Evolutionary conservation across 2,797 vertebrate genomes (phyloP).

Genomic region (Labeo calbasu): DNA sequence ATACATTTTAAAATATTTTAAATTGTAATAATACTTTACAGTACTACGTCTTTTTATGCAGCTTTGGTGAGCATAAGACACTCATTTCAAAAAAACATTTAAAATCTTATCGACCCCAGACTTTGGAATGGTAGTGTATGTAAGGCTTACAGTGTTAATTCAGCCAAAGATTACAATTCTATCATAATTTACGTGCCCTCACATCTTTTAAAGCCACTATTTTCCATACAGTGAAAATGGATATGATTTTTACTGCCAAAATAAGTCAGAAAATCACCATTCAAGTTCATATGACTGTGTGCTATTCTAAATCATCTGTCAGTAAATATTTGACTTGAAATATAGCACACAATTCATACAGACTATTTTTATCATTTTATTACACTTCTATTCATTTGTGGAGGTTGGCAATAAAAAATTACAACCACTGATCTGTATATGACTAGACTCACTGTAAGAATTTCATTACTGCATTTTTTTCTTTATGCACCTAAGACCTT

Average conservation of each 20-base stretch:
- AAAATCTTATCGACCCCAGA: neutral
- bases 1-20: neutral
- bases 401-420: too few species aligned
- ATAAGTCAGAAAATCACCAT: neutral
- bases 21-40: neutral
- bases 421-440: too few species aligned
- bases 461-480: too few species aligned
- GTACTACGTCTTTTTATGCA: neutral
- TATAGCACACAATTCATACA: neutral
- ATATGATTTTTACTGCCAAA: neutral
- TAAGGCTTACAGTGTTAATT: neutral
- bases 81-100: neutral
- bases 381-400: too few species aligned
- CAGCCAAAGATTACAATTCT: neutral
- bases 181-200: neutral
- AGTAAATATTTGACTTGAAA: neutral
- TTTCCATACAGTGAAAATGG: neutral
- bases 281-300: neutral
- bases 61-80: neutral
- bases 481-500: too few species aligned
- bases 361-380: too few species aligned
- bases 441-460: too few species aligned
- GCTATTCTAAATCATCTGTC: neutral
- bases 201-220: neutral
- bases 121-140: neutral